phyloP scores from a whole-genome alignment of 2,113 vertebrate genomes.

The Echinops telfairi region DNA sequence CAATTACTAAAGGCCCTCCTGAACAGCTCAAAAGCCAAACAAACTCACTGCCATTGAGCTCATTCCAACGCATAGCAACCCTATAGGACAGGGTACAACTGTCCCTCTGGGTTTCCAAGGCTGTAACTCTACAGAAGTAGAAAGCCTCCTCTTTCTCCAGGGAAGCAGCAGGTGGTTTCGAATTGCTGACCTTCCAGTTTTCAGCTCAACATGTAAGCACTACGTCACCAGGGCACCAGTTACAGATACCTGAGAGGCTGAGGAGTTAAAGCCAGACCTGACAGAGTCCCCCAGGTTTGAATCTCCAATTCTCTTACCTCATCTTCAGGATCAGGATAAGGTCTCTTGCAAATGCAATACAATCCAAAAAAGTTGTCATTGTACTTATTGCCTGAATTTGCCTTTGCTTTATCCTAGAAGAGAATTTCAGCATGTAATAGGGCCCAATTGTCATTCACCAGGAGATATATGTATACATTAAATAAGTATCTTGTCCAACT shows the following conservation, averaged over 20 bases:
- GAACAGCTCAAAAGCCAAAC: too few relatives aligned
- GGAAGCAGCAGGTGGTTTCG: too few relatives aligned
- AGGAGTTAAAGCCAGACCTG: background rate
- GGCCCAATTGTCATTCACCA: conserved; percentile 40
- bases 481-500: background rate
- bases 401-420: conserved; percentile 91
- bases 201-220: too few relatives aligned
- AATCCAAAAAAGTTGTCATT: conserved; percentile 96
- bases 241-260: background rate
- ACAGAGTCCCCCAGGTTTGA: background rate
- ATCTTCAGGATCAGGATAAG: conserved; percentile 95
- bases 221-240: too few relatives aligned
- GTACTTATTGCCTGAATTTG: conserved; percentile 93
- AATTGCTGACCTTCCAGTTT: too few relatives aligned
- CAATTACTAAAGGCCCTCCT: background rate
- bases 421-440: conserved; percentile 50
- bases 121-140: too few relatives aligned
- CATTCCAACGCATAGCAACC: too few relatives aligned
- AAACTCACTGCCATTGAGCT: too few relatives aligned
- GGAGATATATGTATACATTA: conserved; percentile 16
- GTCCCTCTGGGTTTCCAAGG: too few relatives aligned
- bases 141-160: too few relatives aligned
- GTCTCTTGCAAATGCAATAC: conserved; percentile 96
- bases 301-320: conserved; percentile 88
- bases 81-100: too few relatives aligned